Conservation (phyloP, 2,888 invertebrate species). For the Plagodis dolabraria region DNA sequence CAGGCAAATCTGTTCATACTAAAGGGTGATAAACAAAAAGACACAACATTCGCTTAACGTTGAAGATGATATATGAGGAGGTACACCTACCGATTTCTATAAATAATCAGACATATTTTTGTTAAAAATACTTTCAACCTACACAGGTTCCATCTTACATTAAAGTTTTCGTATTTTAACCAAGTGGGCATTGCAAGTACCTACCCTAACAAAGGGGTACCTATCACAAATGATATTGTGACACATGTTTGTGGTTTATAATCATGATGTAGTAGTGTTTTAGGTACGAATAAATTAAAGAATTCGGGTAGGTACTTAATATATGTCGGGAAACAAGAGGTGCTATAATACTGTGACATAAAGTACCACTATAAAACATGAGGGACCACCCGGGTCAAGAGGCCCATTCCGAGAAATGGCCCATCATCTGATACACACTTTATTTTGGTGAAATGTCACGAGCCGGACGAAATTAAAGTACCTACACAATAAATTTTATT, state of each 20-base stretch:
- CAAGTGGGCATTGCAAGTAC: too few species aligned
- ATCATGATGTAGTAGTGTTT: conserved; percentile 7
- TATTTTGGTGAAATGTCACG: conserved; percentile 46
- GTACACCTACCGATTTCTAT: too few species aligned
- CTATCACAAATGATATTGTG: background rate
- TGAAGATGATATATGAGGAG: too few species aligned
- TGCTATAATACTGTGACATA: conserved; percentile 58
- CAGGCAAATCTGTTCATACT: too few species aligned
- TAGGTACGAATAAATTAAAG: conserved; percentile 34
- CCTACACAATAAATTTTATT: conserved; percentile 10
- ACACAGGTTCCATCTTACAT: too few species aligned
- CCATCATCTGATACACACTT: conserved; percentile 48
- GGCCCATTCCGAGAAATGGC: conserved; percentile 55
- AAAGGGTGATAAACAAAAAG: too few species aligned
- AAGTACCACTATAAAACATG: conserved; percentile 60
- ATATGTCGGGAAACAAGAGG: conserved; percentile 53
- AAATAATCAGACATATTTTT: too few species aligned
- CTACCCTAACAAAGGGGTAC: too few species aligned
- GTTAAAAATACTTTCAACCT: too few species aligned
- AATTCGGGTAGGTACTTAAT: conserved; percentile 45
- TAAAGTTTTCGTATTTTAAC: too few species aligned
- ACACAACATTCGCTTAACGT: too few species aligned
- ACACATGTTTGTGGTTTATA: background rate
- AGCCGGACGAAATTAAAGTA: conserved; percentile 38
- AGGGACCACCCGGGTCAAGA: conserved; percentile 56